Percentiles rank a stretch among this genome's conserved stretches.
phyloP scores from a whole-genome alignment of 2,113 vertebrate species.

The Brienomyrus brachyistius region DNA sequence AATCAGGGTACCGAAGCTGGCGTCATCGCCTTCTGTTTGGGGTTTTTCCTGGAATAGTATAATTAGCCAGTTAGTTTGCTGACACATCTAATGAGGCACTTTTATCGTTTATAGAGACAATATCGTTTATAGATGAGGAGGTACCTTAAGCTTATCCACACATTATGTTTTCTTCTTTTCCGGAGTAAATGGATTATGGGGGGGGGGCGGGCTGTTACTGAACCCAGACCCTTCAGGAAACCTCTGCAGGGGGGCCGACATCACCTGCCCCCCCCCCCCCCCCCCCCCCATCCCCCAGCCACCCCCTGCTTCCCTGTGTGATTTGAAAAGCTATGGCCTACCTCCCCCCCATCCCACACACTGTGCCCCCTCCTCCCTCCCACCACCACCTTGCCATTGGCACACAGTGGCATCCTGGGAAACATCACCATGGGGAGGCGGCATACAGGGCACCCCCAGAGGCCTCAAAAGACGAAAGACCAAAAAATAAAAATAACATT shows the following conservation, averaged over 20 bases:
- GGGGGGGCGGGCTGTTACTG: not conserved
- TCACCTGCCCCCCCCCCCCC: not conserved
- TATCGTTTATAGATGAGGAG: not conserved
- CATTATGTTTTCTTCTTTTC: not conserved
- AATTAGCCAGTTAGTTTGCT: not conserved
- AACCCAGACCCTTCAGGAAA: not conserved
- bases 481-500: not conserved
- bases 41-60: not conserved
- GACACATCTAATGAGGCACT: not conserved
- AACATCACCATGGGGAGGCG: not conserved
- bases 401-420: not conserved
- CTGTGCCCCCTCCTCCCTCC: not conserved
- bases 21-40: not conserved
- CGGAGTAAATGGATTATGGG: not conserved
- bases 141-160: not conserved
- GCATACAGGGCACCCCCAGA: not conserved
- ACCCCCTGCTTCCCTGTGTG: not conserved
- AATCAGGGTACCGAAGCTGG: not conserved
- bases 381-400: not conserved
- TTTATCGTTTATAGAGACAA: not conserved
- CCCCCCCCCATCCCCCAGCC: too few relatives aligned
- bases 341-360: not conserved
- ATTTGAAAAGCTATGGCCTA: not conserved
- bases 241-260: not conserved
- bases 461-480: not conserved